A percentile compares a stretch with the other conserved stretches of the same genome.
phyloP scores from a whole-genome alignment of 2,797 vertebrate species.

The Microctenopoma steveboyesi region DNA sequence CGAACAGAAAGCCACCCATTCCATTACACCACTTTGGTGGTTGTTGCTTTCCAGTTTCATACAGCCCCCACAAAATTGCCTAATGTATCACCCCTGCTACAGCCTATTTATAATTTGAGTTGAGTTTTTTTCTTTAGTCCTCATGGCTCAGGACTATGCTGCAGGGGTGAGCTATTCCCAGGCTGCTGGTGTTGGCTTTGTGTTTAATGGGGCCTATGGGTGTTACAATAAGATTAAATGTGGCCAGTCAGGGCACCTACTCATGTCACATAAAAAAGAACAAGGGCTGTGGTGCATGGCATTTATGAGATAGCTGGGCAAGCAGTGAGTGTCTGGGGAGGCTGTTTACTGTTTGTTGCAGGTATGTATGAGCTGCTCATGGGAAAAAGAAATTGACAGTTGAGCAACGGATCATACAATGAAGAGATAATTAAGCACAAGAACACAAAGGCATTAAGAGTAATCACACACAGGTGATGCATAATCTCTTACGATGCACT shows the following conservation, averaged over 20 bases:
- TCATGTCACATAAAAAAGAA: constrained; percentile 79
- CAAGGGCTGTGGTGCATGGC: constrained; percentile 63
- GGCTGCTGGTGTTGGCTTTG: constrained; percentile 54
- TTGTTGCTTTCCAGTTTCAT: constrained; percentile 26
- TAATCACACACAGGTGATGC: background rate
- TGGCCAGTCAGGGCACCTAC: constrained; percentile 67
- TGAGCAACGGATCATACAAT: constrained; percentile 49
- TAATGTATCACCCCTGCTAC: constrained; percentile 28
- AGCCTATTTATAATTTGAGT: constrained; percentile 47
- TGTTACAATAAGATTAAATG: constrained; percentile 76
- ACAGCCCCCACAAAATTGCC: constrained; percentile 3
- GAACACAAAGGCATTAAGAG: background rate
- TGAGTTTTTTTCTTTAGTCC: constrained; percentile 50
- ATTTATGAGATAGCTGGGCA: constrained; percentile 70
- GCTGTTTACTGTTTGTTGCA: constrained; percentile 61
- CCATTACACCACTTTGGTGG: constrained; percentile 19
- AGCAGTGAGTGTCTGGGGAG: constrained; percentile 60
- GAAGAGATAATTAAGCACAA: constrained; percentile 50
- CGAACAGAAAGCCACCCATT: constrained; percentile 4
- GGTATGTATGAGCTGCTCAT: constrained; percentile 41
- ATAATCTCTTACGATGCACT: background rate
- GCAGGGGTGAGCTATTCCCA: constrained; percentile 47
- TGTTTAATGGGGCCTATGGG: constrained; percentile 71
- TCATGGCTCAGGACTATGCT: constrained; percentile 34
- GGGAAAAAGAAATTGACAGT: constrained; percentile 36